Conservation (phyloP, 2,113 vertebrate species). For the Myrmecobius fasciatus region DNA sequence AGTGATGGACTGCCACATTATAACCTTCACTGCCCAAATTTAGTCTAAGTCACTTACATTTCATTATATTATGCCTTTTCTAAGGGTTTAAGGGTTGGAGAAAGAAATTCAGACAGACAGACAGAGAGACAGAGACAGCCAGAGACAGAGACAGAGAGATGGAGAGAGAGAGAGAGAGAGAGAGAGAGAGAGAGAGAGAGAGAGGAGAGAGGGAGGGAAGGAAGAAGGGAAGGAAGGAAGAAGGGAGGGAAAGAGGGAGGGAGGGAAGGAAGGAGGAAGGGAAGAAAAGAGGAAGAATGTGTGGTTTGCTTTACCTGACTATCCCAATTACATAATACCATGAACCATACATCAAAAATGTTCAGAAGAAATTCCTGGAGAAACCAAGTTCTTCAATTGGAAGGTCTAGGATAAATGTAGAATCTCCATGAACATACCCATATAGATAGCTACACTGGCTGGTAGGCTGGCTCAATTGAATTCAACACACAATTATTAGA, state of each 20-base stretch:
- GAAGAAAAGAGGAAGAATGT: no score
- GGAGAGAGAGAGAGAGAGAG: no score
- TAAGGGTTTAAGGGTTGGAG: slow-evolving; percentile 54
- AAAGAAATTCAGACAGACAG: no score
- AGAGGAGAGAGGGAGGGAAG: no score
- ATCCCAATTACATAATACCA: background rate
- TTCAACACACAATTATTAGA: background rate
- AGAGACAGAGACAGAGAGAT: no score
- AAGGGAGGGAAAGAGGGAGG: no score
- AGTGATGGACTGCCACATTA: slow-evolving; percentile 72
- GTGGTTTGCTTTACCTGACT: background rate
- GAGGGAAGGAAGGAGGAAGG: no score
- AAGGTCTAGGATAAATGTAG: background rate
- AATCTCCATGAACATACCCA: background rate
- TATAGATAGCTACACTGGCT: no score
- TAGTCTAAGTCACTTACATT: slow-evolving; percentile 75
- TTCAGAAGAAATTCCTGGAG: background rate
- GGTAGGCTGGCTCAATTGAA: background rate
- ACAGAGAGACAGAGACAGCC: no score
- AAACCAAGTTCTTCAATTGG: slow-evolving; percentile 26
- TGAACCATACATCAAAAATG: background rate
- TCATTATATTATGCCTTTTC: slow-evolving; percentile 75
- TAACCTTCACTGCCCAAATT: slow-evolving; percentile 68
- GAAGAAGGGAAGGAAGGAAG: no score
- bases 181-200: no score